A percentile compares a stretch with the other conserved stretches of the same genome.
phyloP scores from a whole-genome alignment of 2,888 invertebrate genomes.

The Gnatocerus cornutus region DNA sequence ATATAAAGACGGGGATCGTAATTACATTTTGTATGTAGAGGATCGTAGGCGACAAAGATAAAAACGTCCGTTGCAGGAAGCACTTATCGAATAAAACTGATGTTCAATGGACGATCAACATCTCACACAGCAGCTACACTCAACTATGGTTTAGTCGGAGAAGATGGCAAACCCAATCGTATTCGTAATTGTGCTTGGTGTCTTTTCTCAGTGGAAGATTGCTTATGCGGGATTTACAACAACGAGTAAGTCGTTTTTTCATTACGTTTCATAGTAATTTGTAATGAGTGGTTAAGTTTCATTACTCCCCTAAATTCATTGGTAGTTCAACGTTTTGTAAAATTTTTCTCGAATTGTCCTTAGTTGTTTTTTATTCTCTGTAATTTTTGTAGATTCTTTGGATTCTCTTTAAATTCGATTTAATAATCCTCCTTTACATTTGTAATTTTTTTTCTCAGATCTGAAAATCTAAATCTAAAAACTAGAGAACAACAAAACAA shows the following conservation, averaged over 20 bases:
- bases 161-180: conserved; percentile 26
- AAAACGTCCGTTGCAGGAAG: conserved; percentile 60
- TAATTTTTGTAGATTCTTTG: too few relatives aligned
- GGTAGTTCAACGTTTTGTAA: too few relatives aligned
- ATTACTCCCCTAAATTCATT: too few relatives aligned
- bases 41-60: conserved; percentile 56
- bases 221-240: conserved; percentile 55
- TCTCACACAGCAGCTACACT: conserved; percentile 22
- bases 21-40: conserved; percentile 39
- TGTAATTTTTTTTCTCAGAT: too few relatives aligned
- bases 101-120: conserved; percentile 49
- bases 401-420: too few relatives aligned
- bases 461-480: too few relatives aligned
- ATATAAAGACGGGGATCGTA: conserved; percentile 17
- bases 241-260: conserved; percentile 53
- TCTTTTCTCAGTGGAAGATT: conserved; percentile 15
- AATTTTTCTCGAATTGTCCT: too few relatives aligned
- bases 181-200: conserved; percentile 22
- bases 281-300: not conserved
- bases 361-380: too few relatives aligned
- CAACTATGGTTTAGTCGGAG: conserved; percentile 16
- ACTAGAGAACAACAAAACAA: too few relatives aligned
- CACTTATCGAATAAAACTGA: conserved; percentile 59
- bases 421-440: too few relatives aligned
- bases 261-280: too few relatives aligned